Base-by-base conservation (phyloP, 2,797 vertebrate species). In the Peromyscus attwateri region DNA sequence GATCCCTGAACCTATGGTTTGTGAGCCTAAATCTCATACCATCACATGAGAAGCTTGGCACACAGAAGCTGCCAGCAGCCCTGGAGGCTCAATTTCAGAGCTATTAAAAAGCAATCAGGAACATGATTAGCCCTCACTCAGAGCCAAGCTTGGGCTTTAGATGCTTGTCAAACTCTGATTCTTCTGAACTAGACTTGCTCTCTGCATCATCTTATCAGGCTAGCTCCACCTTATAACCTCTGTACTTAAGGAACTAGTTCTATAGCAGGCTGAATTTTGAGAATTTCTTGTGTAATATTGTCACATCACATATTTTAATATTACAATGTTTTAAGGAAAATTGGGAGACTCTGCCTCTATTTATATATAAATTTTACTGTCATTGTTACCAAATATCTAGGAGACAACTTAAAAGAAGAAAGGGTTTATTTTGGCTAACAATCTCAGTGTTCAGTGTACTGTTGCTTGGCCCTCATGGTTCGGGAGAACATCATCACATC, bases 101-200 rank as follows among this genome's bases (percentile, higher is more conserved):
- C 49, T 83, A 81, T 81, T 91, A 75, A 77, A 88, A 92, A 92
- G 64, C 55, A 79, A 90, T 88, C 46, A 91, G 40, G 60, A 66
- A 92, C 76, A 92, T 40, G 52, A 96, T 85, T 85, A 83, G 31
- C 49, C n/a, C 31, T 85, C 68, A 52, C 76, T 55, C 4, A 92
- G n/a, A 94, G 89, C 62, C 82, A 91, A 73, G 17, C 21, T 13
- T 62, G 49, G 87, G 62, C 64, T 94, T 88, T n/a, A 90, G 75
- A 85, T 25, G 40, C 82, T 94, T 92, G 40, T 81, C 82, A 88
- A 49, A 62, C 62, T 21, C 52, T 43, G 46, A 17, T 21, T 91
- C 27, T 14, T 91, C 91, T 49, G 17, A 93, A 82, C 91, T 27
- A 68, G 57, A 73, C 76, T 4, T 43, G 21, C 23, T 55, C 11